Evolutionary conservation across 2,797 vertebrate species (phyloP).

Genomic region (Tamandua tetradactyla): DNA sequence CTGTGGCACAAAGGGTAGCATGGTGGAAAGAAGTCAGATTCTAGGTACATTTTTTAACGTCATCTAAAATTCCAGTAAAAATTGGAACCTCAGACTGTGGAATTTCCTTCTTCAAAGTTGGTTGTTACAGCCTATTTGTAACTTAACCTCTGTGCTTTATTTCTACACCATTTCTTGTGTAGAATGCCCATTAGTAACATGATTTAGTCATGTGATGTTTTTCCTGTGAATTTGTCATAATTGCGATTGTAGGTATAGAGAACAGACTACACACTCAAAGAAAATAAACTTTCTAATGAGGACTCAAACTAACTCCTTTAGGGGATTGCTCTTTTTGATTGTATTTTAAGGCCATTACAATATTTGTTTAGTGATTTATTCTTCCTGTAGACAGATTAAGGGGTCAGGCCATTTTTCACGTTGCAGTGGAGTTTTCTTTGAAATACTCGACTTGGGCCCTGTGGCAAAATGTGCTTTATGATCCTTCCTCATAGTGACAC

Average conservation of each 20-base stretch:
- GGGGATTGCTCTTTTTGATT: conserved; percentile 55
- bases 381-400: conserved; percentile 65
- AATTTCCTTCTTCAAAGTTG: neutral
- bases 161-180: conserved; percentile 7
- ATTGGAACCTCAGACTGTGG: neutral
- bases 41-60: neutral
- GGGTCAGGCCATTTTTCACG: conserved; percentile 62
- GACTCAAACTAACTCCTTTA: conserved; percentile 35
- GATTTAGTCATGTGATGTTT: conserved; percentile 24
- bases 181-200: conserved; percentile 7
- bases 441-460: conserved; percentile 66
- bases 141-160: neutral
- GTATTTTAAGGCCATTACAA: conserved; percentile 69
- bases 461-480: conserved; percentile 49
- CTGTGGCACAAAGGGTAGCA: neutral
- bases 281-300: conserved; percentile 69
- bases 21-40: neutral
- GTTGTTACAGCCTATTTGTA: neutral
- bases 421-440: conserved; percentile 65
- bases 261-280: conserved; percentile 35
- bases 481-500: conserved; percentile 61
- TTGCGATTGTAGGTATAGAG: neutral
- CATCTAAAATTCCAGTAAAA: neutral
- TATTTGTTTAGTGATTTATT: conserved; percentile 76
- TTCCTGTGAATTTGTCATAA: conserved; percentile 56